Base-by-base conservation (phyloP, 2,113 vertebrate species). In the Alethe diademata region DNA sequence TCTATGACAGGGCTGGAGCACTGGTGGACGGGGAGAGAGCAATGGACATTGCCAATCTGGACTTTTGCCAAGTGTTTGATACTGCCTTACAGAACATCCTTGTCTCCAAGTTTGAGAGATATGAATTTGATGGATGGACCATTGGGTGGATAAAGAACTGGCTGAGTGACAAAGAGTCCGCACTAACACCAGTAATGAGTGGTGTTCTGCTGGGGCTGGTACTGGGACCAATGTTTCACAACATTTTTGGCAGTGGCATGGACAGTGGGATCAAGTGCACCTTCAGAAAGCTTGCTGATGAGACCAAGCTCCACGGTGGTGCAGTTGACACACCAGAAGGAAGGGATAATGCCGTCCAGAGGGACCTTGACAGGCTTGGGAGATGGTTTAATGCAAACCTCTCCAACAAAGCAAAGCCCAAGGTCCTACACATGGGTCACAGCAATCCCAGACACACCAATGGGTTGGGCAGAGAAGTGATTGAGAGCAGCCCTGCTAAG, bases 101-200 rank as follows among this genome's bases (percentile, higher is more conserved):
- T 40, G 6, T 64, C n/a, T 73, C 50, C n/a, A 38, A 19, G 23
- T 19, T 38, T 31, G 28, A 53, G 17, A 33, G n/a, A 33, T 12
- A 64, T 6, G 14, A 45, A 47, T 73, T 73, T 73, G 28, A 47
- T 47, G 18, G 19, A 47, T 47, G 19, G 23, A 56, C 14, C 6
- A 15, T 9, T 11, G 13, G 1, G 23, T n/a, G 29, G 29, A 48
- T 40, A 23, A 65, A 47, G n/a, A 65, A 16, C 19, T 29, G n/a
- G 14, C 24, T 73, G 42, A 14, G 40, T 40, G 24, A 29, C 18
- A 45, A 11, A 61, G 26, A 18, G 14, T n/a, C n/a, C 50, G 54
- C 9, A 18, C 15, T 0, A 0, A 47, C 28, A 56, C 11, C 28
- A 38, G 19, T 24, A 60, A 19, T 0, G 1, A 60, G 6, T 38